These are phyloP conservation scores for Orthosia gracilis DNA, from an alignment of 2,888 invertebrate genomes.

Conservation along the genomic window DNA sequence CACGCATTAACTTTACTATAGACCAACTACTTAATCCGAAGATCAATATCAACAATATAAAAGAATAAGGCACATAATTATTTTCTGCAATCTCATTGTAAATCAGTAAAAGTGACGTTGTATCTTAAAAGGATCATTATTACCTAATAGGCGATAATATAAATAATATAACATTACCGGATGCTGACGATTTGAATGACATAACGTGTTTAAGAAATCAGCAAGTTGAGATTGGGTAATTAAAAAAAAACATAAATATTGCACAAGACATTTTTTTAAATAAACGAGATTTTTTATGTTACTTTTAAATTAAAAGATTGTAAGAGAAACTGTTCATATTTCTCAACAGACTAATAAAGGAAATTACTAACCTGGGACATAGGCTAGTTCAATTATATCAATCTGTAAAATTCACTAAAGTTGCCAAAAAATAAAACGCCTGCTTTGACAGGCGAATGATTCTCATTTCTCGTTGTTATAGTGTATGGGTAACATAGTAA, in stretches of 20 bases:
- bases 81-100: constrained; percentile 50
- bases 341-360: not conserved
- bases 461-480: too few species aligned
- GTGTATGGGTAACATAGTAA: too few species aligned
- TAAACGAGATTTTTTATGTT: constrained; percentile 10
- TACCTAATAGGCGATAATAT: constrained; percentile 66
- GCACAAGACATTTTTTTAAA: constrained; percentile 32
- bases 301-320: constrained; percentile 9
- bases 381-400: not conserved
- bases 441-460: too few species aligned
- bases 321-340: constrained; percentile 13
- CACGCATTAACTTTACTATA: constrained; percentile 29
- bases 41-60: constrained; percentile 53
- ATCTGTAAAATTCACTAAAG: constrained; percentile 2
- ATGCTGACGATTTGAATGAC: constrained; percentile 56
- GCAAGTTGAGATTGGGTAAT: constrained; percentile 43
- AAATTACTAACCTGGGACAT: too few species aligned
- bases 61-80: constrained; percentile 59
- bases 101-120: constrained; percentile 62
- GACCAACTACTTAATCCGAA: constrained; percentile 30
- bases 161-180: constrained; percentile 65
- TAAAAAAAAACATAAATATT: constrained; percentile 49
- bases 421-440: too few species aligned
- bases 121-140: constrained; percentile 74
- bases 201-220: constrained; percentile 59